phyloP scores from a whole-genome alignment of 2,113 vertebrate species.

The Vombatus ursinus region DNA sequence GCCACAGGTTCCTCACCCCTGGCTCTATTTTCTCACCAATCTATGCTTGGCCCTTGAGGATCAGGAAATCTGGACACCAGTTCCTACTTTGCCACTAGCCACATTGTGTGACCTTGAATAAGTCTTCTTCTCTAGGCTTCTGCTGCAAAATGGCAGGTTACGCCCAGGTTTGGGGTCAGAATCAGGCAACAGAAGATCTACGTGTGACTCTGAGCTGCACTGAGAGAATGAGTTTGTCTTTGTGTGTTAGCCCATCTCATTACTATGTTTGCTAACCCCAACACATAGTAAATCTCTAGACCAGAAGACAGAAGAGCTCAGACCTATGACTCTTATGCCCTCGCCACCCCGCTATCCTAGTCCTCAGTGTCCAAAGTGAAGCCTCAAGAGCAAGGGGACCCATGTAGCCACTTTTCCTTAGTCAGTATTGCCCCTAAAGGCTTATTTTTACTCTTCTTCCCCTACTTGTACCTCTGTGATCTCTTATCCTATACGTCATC shows the following conservation, averaged over 20 bases:
- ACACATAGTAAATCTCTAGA: background rate
- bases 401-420: background rate
- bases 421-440: background rate
- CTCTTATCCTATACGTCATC: background rate
- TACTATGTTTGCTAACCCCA: background rate
- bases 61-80: background rate
- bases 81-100: background rate
- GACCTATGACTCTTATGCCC: background rate
- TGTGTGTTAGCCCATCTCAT: background rate
- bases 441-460: background rate
- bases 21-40: background rate
- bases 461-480: background rate
- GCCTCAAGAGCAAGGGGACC: background rate
- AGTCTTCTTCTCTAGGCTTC: background rate
- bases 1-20: no score
- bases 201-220: background rate
- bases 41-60: background rate
- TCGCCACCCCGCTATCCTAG: background rate
- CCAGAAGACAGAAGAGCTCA: background rate
- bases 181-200: background rate
- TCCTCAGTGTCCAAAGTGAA: background rate
- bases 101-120: background rate
- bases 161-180: background rate
- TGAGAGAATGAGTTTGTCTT: background rate
- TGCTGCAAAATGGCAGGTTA: background rate